phyloP scores from a whole-genome alignment of 2,888 invertebrate genomes.

The Mystacides longicornis region DNA sequence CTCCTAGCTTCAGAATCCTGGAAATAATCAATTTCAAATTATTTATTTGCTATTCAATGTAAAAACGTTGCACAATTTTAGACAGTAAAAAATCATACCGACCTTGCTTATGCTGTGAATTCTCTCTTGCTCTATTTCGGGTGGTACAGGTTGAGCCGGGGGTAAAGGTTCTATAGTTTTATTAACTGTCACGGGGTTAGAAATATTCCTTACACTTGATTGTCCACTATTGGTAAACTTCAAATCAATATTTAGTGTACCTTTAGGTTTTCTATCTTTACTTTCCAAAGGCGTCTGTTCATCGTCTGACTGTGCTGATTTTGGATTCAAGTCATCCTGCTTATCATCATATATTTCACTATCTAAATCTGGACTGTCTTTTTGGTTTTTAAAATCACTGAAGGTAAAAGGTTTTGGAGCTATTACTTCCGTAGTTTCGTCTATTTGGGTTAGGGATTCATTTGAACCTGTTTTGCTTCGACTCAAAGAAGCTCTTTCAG shows the following conservation, averaged over 20 bases:
- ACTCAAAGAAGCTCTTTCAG: conserved; percentile 21
- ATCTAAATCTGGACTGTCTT: conserved; percentile 29
- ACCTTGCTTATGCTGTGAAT: conserved; percentile 77
- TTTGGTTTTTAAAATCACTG: conserved; percentile 49
- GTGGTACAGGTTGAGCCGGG: conserved; percentile 65
- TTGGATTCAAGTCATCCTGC: conserved; percentile 22
- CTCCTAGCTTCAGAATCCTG: conserved; percentile 82
- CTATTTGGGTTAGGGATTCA: conserved; percentile 33
- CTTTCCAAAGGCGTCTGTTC: not conserved
- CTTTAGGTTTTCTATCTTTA: not conserved
- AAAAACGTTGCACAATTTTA: not conserved
- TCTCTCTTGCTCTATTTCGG: conserved; percentile 78
- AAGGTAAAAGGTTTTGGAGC: conserved; percentile 47
- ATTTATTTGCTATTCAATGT: not conserved
- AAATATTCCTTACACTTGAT: conserved; percentile 22
- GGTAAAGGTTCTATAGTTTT: conserved; percentile 42
- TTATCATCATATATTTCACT: conserved; percentile 26
- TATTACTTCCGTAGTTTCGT: conserved; percentile 33
- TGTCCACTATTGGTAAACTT: conserved; percentile 9
- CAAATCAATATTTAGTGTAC: conserved; percentile 10
- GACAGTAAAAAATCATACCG: conserved; percentile 25
- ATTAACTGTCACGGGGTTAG: conserved; percentile 39
- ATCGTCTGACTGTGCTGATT: conserved; percentile 20
- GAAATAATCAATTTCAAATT: conserved; percentile 28
- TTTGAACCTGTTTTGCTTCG: conserved; percentile 8